A percentile compares a stretch with the other conserved stretches of the same genome.
These are phyloP conservation scores for Periplaneta americana DNA, from an alignment of 1,140 invertebrate genomes.

Conservation along the genomic window DNA sequence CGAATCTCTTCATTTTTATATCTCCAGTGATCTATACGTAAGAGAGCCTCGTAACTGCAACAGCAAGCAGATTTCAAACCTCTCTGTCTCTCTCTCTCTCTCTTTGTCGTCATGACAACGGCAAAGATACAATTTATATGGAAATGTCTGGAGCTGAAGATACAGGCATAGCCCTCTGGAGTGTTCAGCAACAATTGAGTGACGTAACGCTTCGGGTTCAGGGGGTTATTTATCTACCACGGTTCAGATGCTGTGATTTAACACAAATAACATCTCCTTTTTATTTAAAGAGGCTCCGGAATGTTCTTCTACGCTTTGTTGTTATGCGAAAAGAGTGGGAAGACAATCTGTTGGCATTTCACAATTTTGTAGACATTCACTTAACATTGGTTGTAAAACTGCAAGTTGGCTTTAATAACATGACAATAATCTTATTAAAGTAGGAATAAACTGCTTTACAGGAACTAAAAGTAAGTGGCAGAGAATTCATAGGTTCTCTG, in stretches of 20 bases:
- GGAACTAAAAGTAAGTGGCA: too few relatives aligned
- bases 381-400: too few relatives aligned
- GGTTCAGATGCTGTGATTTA: background rate
- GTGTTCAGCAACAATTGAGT: background rate
- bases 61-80: background rate
- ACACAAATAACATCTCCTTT: background rate
- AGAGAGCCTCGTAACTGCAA: background rate
- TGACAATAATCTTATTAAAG: too few relatives aligned
- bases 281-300: background rate
- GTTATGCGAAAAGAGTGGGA: too few relatives aligned
- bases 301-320: too few relatives aligned
- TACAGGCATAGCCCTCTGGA: background rate
- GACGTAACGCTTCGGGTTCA: background rate
- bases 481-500: too few relatives aligned
- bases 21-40: background rate
- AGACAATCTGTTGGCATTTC: too few relatives aligned
- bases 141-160: background rate
- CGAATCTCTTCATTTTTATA: background rate
- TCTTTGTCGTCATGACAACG: background rate
- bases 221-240: background rate
- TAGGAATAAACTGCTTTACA: too few relatives aligned
- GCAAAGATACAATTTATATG: background rate
- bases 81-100: background rate
- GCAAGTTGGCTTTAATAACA: too few relatives aligned
- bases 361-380: too few relatives aligned